A percentile compares a stretch with the other conserved stretches of the same genome.
These are phyloP conservation scores for Siphlonurus alternatus DNA, from an alignment of 2,888 invertebrate genomes.

Conservation along the genomic window DNA sequence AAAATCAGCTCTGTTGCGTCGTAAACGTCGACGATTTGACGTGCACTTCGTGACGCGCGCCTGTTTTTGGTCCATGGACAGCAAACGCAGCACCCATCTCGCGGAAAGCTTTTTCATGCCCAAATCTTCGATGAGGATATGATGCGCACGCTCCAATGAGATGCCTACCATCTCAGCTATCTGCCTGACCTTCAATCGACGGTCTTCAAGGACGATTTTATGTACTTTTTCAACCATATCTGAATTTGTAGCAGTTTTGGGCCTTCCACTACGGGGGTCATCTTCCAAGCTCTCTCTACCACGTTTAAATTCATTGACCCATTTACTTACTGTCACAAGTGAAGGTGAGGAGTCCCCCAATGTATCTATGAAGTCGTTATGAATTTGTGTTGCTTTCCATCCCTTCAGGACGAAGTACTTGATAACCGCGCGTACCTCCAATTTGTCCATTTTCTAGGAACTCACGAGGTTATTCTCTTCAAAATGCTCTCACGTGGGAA, in stretches of 20 bases:
- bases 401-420: conserved; percentile 1
- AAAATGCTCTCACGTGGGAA: not conserved
- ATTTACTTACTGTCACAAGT: conserved; percentile 2
- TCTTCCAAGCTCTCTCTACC: conserved; percentile 18
- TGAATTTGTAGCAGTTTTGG: conserved; percentile 15
- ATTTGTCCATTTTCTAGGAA: not conserved
- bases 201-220: conserved; percentile 19
- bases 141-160: conserved; percentile 16
- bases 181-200: conserved; percentile 19
- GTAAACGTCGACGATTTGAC: conserved; percentile 16
- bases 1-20: not conserved
- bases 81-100: conserved; percentile 22
- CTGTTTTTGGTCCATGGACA: conserved; percentile 18
- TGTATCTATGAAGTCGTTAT: not conserved
- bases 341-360: not conserved
- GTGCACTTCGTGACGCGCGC: conserved; percentile 19
- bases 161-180: conserved; percentile 19
- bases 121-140: conserved; percentile 18
- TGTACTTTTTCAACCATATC: conserved; percentile 18
- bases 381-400: not conserved
- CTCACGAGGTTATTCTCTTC: not conserved
- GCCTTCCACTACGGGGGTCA: conserved; percentile 14
- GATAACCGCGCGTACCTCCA: not conserved
- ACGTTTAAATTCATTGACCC: conserved; percentile 1
- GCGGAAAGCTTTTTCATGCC: conserved; percentile 20